Base-by-base conservation (phyloP, 2,113 vertebrate species). In the Calypte anna region DNA sequence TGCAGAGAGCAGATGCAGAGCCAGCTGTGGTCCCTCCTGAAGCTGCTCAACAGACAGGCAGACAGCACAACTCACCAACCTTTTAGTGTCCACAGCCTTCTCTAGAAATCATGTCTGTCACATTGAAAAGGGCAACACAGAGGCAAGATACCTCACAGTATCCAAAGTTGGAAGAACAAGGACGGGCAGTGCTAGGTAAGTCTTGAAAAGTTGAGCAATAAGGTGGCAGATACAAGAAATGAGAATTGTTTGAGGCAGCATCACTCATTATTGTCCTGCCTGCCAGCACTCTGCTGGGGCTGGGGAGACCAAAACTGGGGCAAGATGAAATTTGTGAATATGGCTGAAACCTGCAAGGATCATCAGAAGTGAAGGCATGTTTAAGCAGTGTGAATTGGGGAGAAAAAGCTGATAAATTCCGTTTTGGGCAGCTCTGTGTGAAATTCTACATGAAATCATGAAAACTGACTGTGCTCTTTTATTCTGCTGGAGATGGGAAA, bases 31-130 rank as follows among this genome's bases (percentile, higher is more conserved):
- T 40, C 10, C 9, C 12, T 38, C 66, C 50, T 7, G 1, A 48
- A 51, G 12, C 14, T 33, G 33, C 3, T 40, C 2, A 1, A n/a
- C 0, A 8, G 48, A 21, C 36, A 38, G 31, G 12, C 30, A 62
- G 44, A 16, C 30, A 54, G 21, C 55, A 63, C 27, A 43, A 33
- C 23, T 40, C 13, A 0, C 20, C 30, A 24, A 22, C 4, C 2
- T 63, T 57, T 30, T 23, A 11, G 14, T 9, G 8, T n/a, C 50
- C 64, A 19, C 30, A 62, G 22, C 61, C 43, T 68, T 25, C 86
- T 64, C 55, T 30, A 74, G 48, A 74, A 78, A 63, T 58, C 36
- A 31, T 3, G 9, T 16, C n/a, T 15, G 14, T 17, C 27, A 7
- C 4, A 5, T 9, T 7, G 50, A 22, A 82, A 40, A 57, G 27